Conservation (phyloP, 2,113 vertebrate genomes). For the Xiphophorus hellerii region DNA sequence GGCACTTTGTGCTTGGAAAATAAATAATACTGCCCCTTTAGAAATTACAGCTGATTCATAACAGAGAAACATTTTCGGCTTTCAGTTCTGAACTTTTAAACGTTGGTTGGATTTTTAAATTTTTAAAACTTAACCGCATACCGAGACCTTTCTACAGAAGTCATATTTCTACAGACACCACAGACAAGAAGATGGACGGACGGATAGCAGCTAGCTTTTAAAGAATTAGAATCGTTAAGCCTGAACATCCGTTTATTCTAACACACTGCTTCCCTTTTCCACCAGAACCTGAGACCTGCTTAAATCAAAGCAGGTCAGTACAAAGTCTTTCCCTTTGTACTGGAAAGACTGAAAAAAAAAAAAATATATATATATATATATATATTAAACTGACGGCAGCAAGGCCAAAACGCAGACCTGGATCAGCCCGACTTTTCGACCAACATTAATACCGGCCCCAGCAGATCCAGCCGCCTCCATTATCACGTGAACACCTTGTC, state of each 20-base stretch:
- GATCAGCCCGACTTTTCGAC: background rate
- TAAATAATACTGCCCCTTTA: too few species aligned
- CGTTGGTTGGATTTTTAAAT: background rate
- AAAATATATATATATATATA: background rate
- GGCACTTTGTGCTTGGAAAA: too few species aligned
- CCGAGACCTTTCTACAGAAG: too few species aligned
- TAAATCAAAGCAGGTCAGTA: too few species aligned
- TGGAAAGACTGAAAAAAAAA: background rate
- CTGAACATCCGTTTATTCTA: too few species aligned
- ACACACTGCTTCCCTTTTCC: too few species aligned
- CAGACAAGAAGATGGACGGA: background rate
- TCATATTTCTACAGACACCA: too few species aligned
- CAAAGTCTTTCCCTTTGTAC: background rate
- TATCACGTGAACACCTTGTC: background rate
- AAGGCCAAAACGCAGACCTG: background rate
- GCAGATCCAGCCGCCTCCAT: slow-evolving; percentile 3
- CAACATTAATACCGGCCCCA: too few species aligned
- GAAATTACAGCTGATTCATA: background rate
- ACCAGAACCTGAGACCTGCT: too few species aligned
- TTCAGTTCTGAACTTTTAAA: background rate
- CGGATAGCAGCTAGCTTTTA: background rate
- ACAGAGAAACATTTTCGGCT: background rate
- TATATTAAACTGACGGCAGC: background rate
- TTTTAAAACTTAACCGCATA: too few species aligned
- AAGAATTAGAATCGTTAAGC: too few species aligned